A percentile compares a stretch with the other conserved stretches of the same genome.
Conservation (phyloP, 30 jellyfish, hydroid and myxozoan species). For the Turritopsis rubra region DNA sequence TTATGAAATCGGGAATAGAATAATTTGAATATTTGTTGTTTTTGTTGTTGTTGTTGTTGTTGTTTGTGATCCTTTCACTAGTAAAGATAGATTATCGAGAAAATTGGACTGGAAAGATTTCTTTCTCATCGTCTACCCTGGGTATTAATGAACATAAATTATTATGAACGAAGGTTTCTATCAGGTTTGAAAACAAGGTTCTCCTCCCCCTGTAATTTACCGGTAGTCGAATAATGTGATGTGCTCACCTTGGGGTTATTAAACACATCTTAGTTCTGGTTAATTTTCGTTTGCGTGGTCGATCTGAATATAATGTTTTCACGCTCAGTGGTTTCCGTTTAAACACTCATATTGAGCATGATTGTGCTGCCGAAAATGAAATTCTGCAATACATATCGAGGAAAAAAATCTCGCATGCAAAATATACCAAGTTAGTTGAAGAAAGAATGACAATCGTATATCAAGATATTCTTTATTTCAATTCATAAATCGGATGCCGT, state of each 20-base stretch:
- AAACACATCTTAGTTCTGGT: constrained; percentile 2
- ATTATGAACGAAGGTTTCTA: too few species aligned
- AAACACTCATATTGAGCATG: not conserved
- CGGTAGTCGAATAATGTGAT: not conserved
- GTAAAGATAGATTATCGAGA: too few species aligned
- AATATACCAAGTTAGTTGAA: not conserved
- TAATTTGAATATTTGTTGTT: not conserved
- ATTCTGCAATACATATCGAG: not conserved
- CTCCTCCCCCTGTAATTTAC: not conserved
- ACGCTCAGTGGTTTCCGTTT: constrained; percentile 20
- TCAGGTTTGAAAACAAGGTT: too few species aligned
- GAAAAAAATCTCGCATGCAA: not conserved
- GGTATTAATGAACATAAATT: too few species aligned
- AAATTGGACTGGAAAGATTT: too few species aligned
- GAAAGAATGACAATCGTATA: not conserved
- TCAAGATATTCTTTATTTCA: not conserved
- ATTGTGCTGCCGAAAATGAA: constrained; percentile 10
- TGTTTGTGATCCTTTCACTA: not conserved
- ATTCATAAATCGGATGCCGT: not conserved
- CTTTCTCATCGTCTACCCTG: too few species aligned
- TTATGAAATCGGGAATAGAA: constrained; percentile 1
- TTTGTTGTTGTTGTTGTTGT: not conserved
- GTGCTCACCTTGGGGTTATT: constrained; percentile 7
- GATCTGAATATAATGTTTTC: constrained; percentile 24
- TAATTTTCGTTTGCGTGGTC: not conserved